phyloP scores from a whole-genome alignment of 2,113 vertebrate genomes.

The Daboia siamensis region DNA sequence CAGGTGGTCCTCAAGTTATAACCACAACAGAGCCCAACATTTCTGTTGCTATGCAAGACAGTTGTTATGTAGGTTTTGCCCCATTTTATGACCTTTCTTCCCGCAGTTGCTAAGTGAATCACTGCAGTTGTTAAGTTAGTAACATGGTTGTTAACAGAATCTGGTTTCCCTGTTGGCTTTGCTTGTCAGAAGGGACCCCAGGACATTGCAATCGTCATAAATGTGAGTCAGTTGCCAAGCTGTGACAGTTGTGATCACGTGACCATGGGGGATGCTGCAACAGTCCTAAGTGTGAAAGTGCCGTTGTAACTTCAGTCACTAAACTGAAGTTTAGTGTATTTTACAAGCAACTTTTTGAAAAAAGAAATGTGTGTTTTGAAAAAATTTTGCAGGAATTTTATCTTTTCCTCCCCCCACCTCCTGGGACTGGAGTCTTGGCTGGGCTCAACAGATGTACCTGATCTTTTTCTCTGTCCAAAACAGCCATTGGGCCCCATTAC shows the following conservation, averaged over 20 bases:
- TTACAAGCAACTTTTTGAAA: neutral
- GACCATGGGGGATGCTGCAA: neutral
- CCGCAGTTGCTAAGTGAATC: too few species aligned
- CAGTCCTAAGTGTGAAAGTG: neutral
- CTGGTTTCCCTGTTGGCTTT: too few species aligned
- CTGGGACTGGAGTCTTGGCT: neutral
- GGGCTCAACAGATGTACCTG: neutral
- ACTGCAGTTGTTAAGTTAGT: too few species aligned
- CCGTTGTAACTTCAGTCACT: neutral
- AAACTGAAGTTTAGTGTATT: too few species aligned
- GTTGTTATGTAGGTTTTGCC: neutral
- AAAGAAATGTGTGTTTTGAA: slow-evolving; percentile 25
- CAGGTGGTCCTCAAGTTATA: neutral
- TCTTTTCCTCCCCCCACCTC: too few species aligned
- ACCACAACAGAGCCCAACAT: neutral
- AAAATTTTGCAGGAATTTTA: slow-evolving; percentile 36
- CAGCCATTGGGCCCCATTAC: neutral
- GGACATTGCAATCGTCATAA: neutral
- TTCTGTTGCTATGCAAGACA: neutral
- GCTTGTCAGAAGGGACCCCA: too few species aligned
- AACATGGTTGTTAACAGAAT: too few species aligned
- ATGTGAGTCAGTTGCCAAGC: neutral
- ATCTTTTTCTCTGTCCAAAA: slow-evolving; percentile 33
- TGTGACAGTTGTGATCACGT: neutral
- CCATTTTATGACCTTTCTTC: too few species aligned